Evolutionary conservation across 37 sponge, comb jelly and placozoan genomes (phyloP), one percentile per base, ranked within the genome.

Genomic region (Oopsacas minuta): DNA sequence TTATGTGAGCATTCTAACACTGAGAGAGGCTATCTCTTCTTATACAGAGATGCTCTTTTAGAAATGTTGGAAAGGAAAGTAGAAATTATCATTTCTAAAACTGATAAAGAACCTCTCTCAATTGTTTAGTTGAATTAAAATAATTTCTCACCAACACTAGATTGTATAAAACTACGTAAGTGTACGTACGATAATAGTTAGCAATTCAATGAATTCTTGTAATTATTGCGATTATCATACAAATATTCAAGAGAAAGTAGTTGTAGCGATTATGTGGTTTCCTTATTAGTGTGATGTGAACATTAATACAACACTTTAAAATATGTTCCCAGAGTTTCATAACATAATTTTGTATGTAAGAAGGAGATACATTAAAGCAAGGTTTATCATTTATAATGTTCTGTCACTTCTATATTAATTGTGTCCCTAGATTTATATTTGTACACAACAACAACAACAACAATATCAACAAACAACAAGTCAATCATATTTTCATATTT

Each of bases 1-100:
- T 91, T 94, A 12, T 91, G 93, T 86, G 98, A 94, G 35, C 98
- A 97, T 86, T 91, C 88, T 86, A 92, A 97, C 87, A 97, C 95
- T 30, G 98, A 97, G 83, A 85, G 98, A 28, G 98, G 98, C 8
- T 97, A 83, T 82, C 89, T 97, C 36, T 22, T 8, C 1, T 28
- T 38, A 5, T 37, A 38, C 36, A 53, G 37, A 42, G 39, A 86
- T 20, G 52, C 83, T 20, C 88, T 90, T 81, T 88, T 86, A 25
- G 82, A 52, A 25, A 83, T 38, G 37, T 39, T 90, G 17, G 52
- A 86, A 32, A 25, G 32, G 3, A 69, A 53, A 1, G 86, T 95
- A 12, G 88, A 91, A 5, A 53, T 92, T 30, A 7, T 86, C 12
- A 37, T 91, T 0, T 89, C 95, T 0, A 35, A 49, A 37, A 38